Evolutionary conservation across 2,113 vertebrate genomes (phyloP).

Genomic region (Macrotus californicus): DNA sequence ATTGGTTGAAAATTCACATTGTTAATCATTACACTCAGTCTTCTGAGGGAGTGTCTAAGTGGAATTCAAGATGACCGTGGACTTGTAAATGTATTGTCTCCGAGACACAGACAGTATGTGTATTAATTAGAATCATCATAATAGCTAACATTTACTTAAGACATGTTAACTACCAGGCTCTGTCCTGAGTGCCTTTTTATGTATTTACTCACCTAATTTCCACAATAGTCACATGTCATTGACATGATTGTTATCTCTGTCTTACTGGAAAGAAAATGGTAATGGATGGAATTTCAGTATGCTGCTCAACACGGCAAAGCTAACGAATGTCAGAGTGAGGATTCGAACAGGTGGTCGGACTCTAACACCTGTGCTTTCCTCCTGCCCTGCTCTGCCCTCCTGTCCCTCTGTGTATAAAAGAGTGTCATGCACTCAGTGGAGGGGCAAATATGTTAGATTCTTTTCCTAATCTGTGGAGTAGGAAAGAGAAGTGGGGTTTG

Average conservation of each 20-base stretch:
- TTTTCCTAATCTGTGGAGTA: not conserved
- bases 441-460: not conserved
- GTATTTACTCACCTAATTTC: not conserved
- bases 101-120: not conserved
- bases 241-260: not conserved
- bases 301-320: not conserved
- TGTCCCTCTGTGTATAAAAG: not conserved
- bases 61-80: not conserved
- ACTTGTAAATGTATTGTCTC: not conserved
- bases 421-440: accelerated
- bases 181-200: not conserved
- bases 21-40: not conserved
- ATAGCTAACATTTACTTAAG: not conserved
- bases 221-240: not conserved
- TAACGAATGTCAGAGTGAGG: accelerated
- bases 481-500: not conserved
- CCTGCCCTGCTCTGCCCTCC: accelerated
- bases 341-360: not conserved
- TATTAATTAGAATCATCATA: not conserved
- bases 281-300: not conserved
- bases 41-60: not conserved
- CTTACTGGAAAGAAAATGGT: not conserved
- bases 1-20: not conserved
- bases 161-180: not conserved
- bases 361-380: not conserved